A percentile compares a stretch with the other conserved stretches of the same genome.
These are phyloP conservation scores for Ectemnius cavifrons DNA, from an alignment of 2,888 invertebrate genomes.

Conservation along the genomic window DNA sequence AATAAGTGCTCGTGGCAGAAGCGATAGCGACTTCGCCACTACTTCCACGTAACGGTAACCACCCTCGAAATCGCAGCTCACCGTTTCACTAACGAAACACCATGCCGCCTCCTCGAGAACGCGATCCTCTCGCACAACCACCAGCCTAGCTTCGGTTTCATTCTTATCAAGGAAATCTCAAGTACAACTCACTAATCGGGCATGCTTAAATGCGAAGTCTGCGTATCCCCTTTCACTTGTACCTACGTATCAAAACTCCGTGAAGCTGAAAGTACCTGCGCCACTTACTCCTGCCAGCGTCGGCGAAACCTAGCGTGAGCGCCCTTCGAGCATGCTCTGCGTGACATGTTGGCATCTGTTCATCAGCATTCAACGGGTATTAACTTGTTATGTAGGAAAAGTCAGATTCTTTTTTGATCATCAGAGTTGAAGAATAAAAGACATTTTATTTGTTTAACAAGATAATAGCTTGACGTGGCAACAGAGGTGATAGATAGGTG, in stretches of 20 bases:
- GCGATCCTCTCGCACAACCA: not conserved
- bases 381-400: too few relatives aligned
- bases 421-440: too few relatives aligned
- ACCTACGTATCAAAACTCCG: too few relatives aligned
- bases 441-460: too few relatives aligned
- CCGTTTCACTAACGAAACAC: not conserved
- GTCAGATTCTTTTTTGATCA: too few relatives aligned
- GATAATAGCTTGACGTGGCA: not conserved
- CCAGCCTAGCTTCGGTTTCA: not conserved
- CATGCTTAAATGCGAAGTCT: not conserved
- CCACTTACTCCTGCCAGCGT: too few relatives aligned
- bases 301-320: too few relatives aligned
- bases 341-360: too few relatives aligned
- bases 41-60: conserved; percentile 41
- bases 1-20: conserved; percentile 24
- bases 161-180: not conserved
- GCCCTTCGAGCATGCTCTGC: too few relatives aligned
- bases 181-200: not conserved
- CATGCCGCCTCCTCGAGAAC: not conserved
- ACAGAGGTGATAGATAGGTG: not conserved
- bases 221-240: too few relatives aligned
- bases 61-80: conserved; percentile 18
- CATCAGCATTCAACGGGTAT: too few relatives aligned
- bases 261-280: too few relatives aligned
- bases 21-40: not conserved